Percentiles rank a stretch among this genome's conserved stretches.
Conservation (phyloP, 1,140 invertebrate genomes). For the Lamellibrachia luymesi region DNA sequence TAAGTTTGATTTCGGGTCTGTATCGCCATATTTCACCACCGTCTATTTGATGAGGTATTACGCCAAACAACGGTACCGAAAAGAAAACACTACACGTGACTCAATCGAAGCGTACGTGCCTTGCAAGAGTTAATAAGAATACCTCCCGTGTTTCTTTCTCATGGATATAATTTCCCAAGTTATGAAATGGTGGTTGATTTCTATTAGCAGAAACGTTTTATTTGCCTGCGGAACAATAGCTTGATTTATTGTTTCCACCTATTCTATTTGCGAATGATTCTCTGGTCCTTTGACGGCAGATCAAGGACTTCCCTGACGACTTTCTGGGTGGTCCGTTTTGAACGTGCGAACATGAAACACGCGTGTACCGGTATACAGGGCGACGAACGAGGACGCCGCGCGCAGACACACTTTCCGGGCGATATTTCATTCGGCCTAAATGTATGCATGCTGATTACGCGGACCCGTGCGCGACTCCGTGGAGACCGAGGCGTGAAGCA, state of each 20-base stretch:
- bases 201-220: slow-evolving; percentile 1
- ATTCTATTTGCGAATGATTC: not conserved
- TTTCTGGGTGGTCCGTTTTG: not conserved
- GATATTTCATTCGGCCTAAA: not conserved
- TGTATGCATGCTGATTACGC: not conserved
- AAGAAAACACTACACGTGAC: not conserved
- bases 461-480: too few relatives aligned
- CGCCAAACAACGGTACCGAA: not conserved
- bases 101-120: not conserved
- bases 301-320: not conserved
- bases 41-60: not conserved
- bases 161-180: not conserved
- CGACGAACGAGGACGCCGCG: not conserved
- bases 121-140: not conserved
- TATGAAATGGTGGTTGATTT: not conserved
- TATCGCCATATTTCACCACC: not conserved
- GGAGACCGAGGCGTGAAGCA: not conserved
- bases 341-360: not conserved
- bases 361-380: not conserved
- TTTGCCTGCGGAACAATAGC: not conserved
- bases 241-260: not conserved
- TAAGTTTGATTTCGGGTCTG: not conserved
- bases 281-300: not conserved
- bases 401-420: not conserved
- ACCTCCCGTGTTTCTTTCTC: not conserved